phyloP scores from a whole-genome alignment of 2,113 vertebrate species.

The Chloroceryle aenea region DNA sequence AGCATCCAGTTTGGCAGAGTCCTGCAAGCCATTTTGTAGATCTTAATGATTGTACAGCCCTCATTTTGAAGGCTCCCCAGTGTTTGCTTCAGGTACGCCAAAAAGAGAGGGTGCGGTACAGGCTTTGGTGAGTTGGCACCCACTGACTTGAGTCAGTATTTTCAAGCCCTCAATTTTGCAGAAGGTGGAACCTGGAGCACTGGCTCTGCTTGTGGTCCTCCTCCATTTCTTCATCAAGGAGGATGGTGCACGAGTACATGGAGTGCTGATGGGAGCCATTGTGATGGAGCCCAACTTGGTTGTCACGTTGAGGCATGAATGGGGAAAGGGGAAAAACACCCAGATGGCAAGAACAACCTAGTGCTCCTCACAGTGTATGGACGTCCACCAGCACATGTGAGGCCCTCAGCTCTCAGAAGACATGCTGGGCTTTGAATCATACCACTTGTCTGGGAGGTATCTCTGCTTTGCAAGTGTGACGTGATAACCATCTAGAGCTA shows the following conservation, averaged over 20 bases:
- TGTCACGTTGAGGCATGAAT: background rate
- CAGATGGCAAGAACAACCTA: background rate
- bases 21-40: constrained; percentile 29
- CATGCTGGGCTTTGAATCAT: background rate
- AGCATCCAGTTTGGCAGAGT: background rate
- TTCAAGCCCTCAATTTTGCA: constrained; percentile 37
- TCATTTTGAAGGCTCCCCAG: constrained; percentile 40
- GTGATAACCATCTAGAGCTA: background rate
- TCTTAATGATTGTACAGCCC: background rate
- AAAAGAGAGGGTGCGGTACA: constrained; percentile 29
- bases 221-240: background rate
- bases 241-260: background rate
- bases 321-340: background rate
- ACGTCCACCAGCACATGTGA: fast-evolving
- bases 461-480: background rate
- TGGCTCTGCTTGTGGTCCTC: background rate
- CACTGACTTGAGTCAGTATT: constrained; percentile 54
- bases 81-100: constrained; percentile 29
- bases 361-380: background rate
- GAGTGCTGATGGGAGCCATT: background rate
- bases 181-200: background rate
- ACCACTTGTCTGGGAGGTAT: background rate
- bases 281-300: background rate
- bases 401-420: background rate
- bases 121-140: background rate